These are phyloP conservation scores for Epistrophe grossulariae DNA, from an alignment of 2,888 invertebrate genomes.

Conservation along the genomic window DNA sequence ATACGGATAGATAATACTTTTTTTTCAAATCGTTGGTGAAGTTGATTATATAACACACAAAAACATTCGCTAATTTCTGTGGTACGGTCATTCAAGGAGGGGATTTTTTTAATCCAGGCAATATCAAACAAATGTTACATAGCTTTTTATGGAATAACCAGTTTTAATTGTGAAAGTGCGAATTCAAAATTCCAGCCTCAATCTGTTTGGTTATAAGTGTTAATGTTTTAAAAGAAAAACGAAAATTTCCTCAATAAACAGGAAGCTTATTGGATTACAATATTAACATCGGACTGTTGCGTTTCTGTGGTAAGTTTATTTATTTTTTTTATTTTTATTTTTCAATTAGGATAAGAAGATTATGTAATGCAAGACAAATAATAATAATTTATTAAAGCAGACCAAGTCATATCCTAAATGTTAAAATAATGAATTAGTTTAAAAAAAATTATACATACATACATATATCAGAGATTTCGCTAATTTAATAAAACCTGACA, in stretches of 20 bases:
- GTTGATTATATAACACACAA: not conserved
- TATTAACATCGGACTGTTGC: not conserved
- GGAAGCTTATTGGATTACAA: conserved; percentile 47
- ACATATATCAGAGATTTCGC: too few species aligned
- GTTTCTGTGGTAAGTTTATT: conserved; percentile 28
- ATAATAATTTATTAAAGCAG: not conserved
- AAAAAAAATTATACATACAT: too few species aligned
- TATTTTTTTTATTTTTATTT: not conserved
- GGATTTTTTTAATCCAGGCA: conserved; percentile 23
- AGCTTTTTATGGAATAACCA: conserved; percentile 45
- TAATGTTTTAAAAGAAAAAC: conserved; percentile 25
- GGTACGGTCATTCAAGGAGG: not conserved
- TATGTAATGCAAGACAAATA: not conserved
- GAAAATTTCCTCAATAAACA: conserved; percentile 18
- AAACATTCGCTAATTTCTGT: not conserved
- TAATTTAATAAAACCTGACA: too few species aligned
- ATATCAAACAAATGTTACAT: conserved; percentile 10
- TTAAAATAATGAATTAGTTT: not conserved
- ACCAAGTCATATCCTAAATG: not conserved
- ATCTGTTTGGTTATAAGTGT: conserved; percentile 17
- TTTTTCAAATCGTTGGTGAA: not conserved
- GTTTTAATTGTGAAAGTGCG: conserved; percentile 72
- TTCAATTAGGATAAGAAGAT: not conserved
- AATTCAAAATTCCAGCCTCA: conserved; percentile 44
- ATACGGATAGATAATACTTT: not conserved